Conservation (phyloP, 2,888 invertebrate species). For the Creontiades dilutus region DNA sequence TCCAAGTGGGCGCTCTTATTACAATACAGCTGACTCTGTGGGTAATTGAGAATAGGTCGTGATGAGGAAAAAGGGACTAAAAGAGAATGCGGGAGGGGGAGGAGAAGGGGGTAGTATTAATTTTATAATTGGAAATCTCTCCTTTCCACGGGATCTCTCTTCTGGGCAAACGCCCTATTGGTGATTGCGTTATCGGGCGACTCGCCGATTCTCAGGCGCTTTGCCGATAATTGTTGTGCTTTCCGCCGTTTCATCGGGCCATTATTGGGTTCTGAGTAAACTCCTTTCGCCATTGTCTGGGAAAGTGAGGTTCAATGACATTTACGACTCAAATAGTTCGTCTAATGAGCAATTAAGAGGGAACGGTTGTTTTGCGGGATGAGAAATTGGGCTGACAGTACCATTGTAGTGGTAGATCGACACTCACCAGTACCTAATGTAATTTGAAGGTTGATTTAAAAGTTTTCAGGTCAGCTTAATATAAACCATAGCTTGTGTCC, state of each 20-base stretch:
- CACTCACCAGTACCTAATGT: no score
- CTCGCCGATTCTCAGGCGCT: not conserved
- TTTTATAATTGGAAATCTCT: slow-evolving; percentile 28
- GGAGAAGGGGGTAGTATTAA: not conserved
- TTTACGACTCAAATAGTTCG: no score
- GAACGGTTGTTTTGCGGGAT: no score
- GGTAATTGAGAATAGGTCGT: slow-evolving; percentile 8
- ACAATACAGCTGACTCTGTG: slow-evolving; percentile 19
- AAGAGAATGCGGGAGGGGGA: not conserved
- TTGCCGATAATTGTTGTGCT: not conserved
- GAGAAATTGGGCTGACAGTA: no score
- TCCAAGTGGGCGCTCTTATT: not conserved
- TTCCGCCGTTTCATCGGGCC: not conserved
- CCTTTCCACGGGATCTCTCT: not conserved
- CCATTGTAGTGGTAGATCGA: no score
- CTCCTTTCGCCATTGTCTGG: not conserved
- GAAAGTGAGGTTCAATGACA: no score
- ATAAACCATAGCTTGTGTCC: no score
- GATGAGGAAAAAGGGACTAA: not conserved
- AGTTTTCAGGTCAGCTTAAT: no score
- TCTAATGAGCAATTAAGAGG: no score
- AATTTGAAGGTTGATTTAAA: no score
- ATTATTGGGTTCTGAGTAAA: not conserved
- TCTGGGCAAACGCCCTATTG: not conserved
- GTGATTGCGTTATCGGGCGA: slow-evolving; percentile 1